A percentile compares a stretch with the other conserved stretches of the same genome.
Conservation (phyloP, 2,888 invertebrate species). For the Agonum fuliginosum region DNA sequence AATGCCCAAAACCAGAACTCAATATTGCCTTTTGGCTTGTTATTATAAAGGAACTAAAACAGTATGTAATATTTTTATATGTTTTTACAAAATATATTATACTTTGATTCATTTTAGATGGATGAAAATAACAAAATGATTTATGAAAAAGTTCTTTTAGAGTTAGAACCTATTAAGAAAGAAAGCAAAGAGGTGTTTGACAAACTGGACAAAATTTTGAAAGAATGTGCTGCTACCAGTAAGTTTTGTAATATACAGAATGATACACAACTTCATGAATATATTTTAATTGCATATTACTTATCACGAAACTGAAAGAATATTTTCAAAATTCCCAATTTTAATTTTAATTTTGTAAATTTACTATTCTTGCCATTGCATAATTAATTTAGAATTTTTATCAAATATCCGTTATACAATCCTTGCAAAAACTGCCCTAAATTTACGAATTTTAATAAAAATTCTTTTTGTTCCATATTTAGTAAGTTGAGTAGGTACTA, state of each 20-base stretch:
- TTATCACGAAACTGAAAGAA: too few relatives aligned
- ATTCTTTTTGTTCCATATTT: too few relatives aligned
- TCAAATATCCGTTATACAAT: too few relatives aligned
- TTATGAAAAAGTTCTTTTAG: neutral
- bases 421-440: too few relatives aligned
- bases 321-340: too few relatives aligned
- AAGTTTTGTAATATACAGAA: too few relatives aligned
- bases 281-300: too few relatives aligned
- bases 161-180: neutral
- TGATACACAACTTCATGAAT: too few relatives aligned
- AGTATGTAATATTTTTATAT: neutral
- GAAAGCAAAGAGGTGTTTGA: neutral
- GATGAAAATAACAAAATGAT: slow-evolving; percentile 22
- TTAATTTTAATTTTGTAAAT: too few relatives aligned
- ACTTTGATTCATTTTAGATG: slow-evolving; percentile 24
- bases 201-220: neutral
- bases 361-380: too few relatives aligned
- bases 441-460: too few relatives aligned
- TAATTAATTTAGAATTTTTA: neutral
- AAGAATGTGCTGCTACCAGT: neutral
- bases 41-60: neutral
- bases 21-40: slow-evolving; percentile 9
- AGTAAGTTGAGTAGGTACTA: too few relatives aligned
- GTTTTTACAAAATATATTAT: neutral
- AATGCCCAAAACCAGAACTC: neutral